Base-by-base conservation (phyloP, 2,797 vertebrate species). In the Apodemus agrarius region DNA sequence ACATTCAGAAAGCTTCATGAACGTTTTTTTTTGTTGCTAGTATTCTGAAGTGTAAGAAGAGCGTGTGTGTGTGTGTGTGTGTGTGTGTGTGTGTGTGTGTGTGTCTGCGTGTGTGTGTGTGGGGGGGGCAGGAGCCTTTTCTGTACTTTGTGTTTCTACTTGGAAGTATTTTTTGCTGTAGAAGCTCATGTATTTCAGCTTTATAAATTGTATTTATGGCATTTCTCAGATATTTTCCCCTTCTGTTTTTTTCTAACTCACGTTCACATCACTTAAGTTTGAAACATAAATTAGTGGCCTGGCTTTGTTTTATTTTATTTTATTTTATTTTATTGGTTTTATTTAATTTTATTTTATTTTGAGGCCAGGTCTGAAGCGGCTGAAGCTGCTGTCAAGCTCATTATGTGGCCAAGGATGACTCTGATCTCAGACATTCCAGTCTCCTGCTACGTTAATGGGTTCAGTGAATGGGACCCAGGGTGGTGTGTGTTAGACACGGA, bases 171-270 rank as follows among this genome's bases (percentile, higher is more conserved):
- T 57, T 69, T 92, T 49, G 57, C 16, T 93, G 43, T 72, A 63
- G 31, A 82, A 93, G 93, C 1, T 82, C 61, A 29, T 19, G 52
- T n/a, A 24, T 24, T 89, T 94, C 52, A 13, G 16, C 78, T 86
- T 61, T 82, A 1, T 31, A 76, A 52, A 52, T 37, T 87, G 69
- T 93, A 65, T 92, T 84, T 93, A 78, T 85, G 52, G 26, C 17
- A 52, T 69, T 90, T 90, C 31, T 83, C 67, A 9, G 12, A 75
- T 96, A 80, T 29, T 95, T 94, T 94, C 87, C 34, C 22, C 69
- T 11, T 31, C 24, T 76, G 6, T 40, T 94, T 84, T 83, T 91
- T 61, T 80, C 72, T 83, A 85, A 57, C n/a, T 76, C 29, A 72
- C 91, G 79, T 4, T 31, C 26, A 19, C 11, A 1, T 89, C 13